Conservation (phyloP, 2,797 vertebrate genomes). For the Ispidina picta region DNA sequence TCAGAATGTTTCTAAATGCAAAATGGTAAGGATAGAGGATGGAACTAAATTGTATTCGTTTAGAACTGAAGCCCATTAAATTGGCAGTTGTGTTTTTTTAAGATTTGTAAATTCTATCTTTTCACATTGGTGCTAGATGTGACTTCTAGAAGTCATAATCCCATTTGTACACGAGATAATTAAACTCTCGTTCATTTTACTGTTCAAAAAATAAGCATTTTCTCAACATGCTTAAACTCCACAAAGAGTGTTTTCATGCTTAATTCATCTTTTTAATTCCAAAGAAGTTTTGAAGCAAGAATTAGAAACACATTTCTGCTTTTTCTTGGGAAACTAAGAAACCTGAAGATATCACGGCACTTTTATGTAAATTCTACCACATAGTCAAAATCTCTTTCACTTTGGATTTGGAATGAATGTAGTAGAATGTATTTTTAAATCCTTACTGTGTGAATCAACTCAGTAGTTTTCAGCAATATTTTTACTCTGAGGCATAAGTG, state of each 20-base stretch:
- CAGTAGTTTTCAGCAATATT: not conserved
- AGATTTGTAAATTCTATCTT: not conserved
- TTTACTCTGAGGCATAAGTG: not conserved
- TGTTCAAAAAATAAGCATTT: not conserved
- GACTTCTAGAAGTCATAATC: not conserved
- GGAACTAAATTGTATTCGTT: not conserved
- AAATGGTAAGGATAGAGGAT: not conserved
- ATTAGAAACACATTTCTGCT: not conserved
- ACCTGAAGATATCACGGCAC: not conserved
- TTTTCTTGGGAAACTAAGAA: not conserved
- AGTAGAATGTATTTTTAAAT: not conserved
- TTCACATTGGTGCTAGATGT: not conserved
- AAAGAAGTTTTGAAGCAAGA: not conserved
- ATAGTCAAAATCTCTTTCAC: not conserved
- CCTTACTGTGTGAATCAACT: not conserved
- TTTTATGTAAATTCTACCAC: not conserved
- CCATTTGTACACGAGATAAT: not conserved
- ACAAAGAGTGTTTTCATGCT: not conserved
- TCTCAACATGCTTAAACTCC: not conserved
- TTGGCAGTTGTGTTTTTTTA: not conserved
- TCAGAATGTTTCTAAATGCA: not conserved
- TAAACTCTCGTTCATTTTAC: constrained; percentile 1
- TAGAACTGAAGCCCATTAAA: not conserved
- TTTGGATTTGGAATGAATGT: not conserved
- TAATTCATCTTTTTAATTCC: not conserved